These are phyloP conservation scores for Sisor rabdophorus DNA, from an alignment of 2,113 vertebrate species.

Conservation along the genomic window DNA sequence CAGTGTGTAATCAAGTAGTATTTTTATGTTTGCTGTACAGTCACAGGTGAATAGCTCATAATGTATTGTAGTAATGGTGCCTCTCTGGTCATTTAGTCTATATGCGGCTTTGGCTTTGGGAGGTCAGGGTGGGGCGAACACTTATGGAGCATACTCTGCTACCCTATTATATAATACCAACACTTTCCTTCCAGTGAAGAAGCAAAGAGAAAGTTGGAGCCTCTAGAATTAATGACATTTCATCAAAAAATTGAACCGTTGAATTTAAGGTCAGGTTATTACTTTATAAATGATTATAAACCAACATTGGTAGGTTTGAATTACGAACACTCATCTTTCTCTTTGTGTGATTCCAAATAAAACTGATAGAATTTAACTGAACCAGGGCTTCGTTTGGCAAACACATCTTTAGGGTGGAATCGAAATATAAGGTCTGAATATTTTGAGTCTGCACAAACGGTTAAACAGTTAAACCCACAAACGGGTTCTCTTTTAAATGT, in stretches of 20 bases:
- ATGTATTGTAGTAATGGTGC: no score
- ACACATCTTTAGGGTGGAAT: not conserved
- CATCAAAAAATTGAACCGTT: not conserved
- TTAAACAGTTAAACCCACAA: no score
- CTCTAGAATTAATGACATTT: not conserved
- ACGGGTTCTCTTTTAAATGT: no score
- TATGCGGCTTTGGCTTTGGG: no score
- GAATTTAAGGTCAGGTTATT: not conserved
- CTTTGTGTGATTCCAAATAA: not conserved
- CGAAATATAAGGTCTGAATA: conserved; percentile 77
- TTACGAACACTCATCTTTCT: not conserved
- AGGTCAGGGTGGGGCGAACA: no score
- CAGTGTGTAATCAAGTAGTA: no score
- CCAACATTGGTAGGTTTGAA: not conserved
- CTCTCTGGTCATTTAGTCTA: no score
- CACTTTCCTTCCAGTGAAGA: not conserved
- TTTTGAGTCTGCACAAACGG: conserved; percentile 88
- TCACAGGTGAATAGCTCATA: no score
- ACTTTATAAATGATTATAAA: not conserved
- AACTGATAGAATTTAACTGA: not conserved
- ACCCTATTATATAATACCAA: not conserved
- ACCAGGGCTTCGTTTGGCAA: conserved; percentile 1
- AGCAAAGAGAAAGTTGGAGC: not conserved
- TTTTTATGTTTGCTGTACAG: no score
- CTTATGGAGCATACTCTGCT: no score